Percentiles rank a stretch among this genome's conserved stretches.
Evolutionary conservation across 1,140 invertebrate species (phyloP).

Genomic region (Ooceraea biroi): DNA sequence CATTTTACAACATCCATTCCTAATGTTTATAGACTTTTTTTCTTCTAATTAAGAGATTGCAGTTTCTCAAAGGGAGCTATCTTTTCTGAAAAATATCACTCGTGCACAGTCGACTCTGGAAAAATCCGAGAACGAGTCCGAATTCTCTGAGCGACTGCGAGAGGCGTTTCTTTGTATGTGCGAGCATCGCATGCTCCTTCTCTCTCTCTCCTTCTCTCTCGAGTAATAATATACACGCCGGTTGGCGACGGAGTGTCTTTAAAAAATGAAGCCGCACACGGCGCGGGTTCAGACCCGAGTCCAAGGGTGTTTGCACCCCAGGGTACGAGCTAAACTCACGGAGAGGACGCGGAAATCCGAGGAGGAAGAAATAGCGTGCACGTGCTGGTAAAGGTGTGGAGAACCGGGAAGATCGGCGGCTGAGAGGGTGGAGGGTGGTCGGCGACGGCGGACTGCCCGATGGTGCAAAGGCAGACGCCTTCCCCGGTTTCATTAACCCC

Average conservation of each 20-base stretch:
- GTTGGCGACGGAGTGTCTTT: constrained; percentile 40
- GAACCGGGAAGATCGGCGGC: constrained; percentile 5
- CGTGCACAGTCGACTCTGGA: no score
- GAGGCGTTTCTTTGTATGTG: constrained; percentile 29
- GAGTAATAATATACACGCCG: constrained; percentile 8
- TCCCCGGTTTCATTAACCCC: constrained; percentile 84
- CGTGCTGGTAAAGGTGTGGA: neutral
- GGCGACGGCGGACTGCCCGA: constrained; percentile 56
- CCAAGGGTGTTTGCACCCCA: constrained; percentile 63
- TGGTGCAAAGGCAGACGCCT: constrained; percentile 83
- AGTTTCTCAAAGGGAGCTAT: no score
- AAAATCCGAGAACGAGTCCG: no score
- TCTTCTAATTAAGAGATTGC: no score
- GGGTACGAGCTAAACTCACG: constrained; percentile 17
- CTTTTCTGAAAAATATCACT: no score
- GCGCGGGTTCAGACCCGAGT: constrained; percentile 58
- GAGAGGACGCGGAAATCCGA: constrained; percentile 6
- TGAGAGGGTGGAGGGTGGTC: constrained; percentile 27
- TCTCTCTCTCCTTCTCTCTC: neutral
- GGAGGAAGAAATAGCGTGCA: neutral
- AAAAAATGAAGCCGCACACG: constrained; percentile 68
- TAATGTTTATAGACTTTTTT: no score
- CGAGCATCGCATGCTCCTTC: no score
- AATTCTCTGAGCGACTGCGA: constrained; percentile 11
- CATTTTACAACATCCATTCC: neutral